Conservation (phyloP, 2,797 vertebrate genomes). For the Phoeniculus purpureus region DNA sequence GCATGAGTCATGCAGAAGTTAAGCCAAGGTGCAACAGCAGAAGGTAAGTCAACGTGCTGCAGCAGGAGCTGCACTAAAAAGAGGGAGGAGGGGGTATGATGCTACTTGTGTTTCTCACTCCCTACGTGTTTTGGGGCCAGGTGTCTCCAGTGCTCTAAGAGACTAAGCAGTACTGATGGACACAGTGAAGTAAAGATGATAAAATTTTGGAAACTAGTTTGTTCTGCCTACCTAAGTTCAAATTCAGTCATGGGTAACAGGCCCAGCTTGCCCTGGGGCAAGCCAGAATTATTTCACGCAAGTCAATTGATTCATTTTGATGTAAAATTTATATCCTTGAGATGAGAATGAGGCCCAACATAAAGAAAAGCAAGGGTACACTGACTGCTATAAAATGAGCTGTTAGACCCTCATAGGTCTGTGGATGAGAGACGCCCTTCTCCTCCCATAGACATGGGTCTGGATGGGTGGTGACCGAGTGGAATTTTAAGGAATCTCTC, state of each 20-base stretch:
- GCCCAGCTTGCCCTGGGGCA: background rate
- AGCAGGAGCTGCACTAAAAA: no score
- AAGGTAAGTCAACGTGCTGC: background rate
- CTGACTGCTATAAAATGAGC: background rate
- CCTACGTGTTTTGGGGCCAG: background rate
- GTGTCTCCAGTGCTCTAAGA: background rate
- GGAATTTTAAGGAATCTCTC: background rate
- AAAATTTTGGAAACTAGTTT: background rate
- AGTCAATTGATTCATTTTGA: background rate
- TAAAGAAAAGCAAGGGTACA: background rate
- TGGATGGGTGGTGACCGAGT: accelerated
- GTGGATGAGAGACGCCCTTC: background rate
- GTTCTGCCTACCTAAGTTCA: background rate
- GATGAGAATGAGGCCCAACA: background rate
- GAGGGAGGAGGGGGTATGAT: background rate
- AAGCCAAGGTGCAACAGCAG: background rate
- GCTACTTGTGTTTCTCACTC: background rate
- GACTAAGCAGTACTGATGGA: background rate
- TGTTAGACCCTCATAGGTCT: background rate
- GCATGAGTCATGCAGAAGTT: background rate
- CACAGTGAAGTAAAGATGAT: background rate
- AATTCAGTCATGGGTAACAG: background rate
- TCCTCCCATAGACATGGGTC: background rate
- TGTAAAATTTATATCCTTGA: background rate
- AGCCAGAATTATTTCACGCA: background rate